Conservation (phyloP, 2,888 invertebrate genomes). For the Macaria liturata region DNA sequence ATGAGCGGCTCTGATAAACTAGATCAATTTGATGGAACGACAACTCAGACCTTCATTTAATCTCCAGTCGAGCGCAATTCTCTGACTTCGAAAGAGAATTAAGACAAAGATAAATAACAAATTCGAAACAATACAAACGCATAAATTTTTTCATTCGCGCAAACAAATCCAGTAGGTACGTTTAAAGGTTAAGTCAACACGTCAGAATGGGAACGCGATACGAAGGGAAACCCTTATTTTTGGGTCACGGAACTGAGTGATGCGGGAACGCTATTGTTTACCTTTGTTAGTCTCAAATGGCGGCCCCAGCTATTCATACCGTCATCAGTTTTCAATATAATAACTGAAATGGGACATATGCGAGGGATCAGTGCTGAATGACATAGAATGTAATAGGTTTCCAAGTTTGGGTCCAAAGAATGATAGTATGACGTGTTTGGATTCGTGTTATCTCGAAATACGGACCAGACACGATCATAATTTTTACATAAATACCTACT, state of each 20-base stretch:
- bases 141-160: slow-evolving; percentile 2
- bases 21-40: too few species aligned
- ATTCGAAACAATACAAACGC: not conserved
- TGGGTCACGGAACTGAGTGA: slow-evolving; percentile 63
- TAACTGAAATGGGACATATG: slow-evolving; percentile 22
- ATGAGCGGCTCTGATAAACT: too few species aligned
- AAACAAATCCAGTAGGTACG: slow-evolving; percentile 14
- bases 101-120: too few species aligned
- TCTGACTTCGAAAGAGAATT: too few species aligned
- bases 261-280: slow-evolving; percentile 59
- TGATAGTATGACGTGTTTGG: too few species aligned
- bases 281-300: slow-evolving; percentile 57
- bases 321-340: slow-evolving; percentile 36
- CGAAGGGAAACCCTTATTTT: slow-evolving; percentile 58
- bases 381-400: too few species aligned
- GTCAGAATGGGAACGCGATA: slow-evolving; percentile 73
- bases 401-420: too few species aligned
- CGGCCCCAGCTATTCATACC: slow-evolving; percentile 46
- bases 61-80: too few species aligned
- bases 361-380: not conserved
- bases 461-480: too few species aligned
- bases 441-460: too few species aligned
- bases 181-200: slow-evolving; percentile 68
- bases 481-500: too few species aligned
- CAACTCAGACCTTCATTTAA: too few species aligned